A percentile compares a stretch with the other conserved stretches of the same genome.
Evolutionary conservation across 2,888 invertebrate genomes (phyloP).

Genomic region (Aphidius colemani): DNA sequence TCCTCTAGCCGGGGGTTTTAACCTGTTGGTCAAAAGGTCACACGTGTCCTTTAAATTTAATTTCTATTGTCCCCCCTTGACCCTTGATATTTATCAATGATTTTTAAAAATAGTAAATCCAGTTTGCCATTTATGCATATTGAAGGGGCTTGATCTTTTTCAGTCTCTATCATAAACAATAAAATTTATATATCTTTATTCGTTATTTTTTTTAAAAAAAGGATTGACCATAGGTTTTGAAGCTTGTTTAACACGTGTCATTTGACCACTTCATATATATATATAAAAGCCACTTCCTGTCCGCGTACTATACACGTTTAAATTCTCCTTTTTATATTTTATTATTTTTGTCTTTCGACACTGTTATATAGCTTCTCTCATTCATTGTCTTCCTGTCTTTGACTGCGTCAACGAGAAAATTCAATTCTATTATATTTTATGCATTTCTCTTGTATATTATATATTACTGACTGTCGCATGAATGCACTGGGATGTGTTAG

Average conservation of each 20-base stretch:
- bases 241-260: slow-evolving; percentile 46
- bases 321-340: background rate
- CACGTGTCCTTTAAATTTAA: background rate
- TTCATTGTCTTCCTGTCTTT: slow-evolving; percentile 23
- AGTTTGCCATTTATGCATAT: too few relatives aligned
- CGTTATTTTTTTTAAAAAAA: slow-evolving; percentile 5
- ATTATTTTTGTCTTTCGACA: too few relatives aligned
- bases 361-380: background rate
- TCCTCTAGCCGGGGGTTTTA: too few relatives aligned
- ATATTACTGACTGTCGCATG: slow-evolving; percentile 27
- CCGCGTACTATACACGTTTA: slow-evolving; percentile 21
- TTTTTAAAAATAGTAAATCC: too few relatives aligned
- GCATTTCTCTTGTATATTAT: slow-evolving; percentile 28
- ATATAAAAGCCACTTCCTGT: slow-evolving; percentile 34
- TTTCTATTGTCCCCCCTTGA: background rate
- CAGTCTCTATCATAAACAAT: background rate
- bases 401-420: slow-evolving; percentile 7
- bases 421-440: slow-evolving; percentile 9
- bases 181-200: slow-evolving; percentile 8
- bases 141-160: too few relatives aligned
- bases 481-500: slow-evolving; percentile 23
- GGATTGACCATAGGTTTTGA: slow-evolving; percentile 26
- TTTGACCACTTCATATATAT: slow-evolving; percentile 41
- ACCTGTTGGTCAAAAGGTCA: background rate
- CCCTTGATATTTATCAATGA: slow-evolving; percentile 8